These are phyloP conservation scores for Pseudopleuronectes americanus DNA, from an alignment of 2,797 vertebrate genomes.

Conservation along the genomic window DNA sequence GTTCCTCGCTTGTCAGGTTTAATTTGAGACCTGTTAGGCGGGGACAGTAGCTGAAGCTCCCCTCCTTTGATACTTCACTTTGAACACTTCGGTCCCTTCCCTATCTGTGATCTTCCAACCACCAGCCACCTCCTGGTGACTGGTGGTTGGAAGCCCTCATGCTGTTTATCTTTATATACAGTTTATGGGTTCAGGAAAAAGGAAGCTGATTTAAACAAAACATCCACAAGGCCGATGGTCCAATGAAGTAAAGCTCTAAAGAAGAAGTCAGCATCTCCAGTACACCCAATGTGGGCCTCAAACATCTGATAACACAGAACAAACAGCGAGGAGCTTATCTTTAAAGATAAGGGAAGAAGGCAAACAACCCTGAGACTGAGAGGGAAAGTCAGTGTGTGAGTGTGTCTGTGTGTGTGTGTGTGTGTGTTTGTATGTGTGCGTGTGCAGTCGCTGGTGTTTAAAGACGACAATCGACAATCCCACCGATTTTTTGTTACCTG, in stretches of 20 bases:
- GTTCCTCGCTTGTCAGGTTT: too few species aligned
- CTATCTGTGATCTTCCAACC: too few species aligned
- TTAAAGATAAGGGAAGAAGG: constrained; percentile 67
- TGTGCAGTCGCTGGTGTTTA: constrained; percentile 29
- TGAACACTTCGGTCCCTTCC: too few species aligned
- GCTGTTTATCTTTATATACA: too few species aligned
- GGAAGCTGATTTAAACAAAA: too few species aligned
- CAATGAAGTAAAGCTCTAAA: constrained; percentile 33
- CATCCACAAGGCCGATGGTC: constrained; percentile 7
- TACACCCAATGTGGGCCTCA: constrained; percentile 61
- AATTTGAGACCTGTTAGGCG: too few species aligned
- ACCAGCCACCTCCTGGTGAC: too few species aligned
- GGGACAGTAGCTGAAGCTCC: too few species aligned
- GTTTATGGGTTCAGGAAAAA: too few species aligned
- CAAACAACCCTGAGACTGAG: constrained; percentile 57
- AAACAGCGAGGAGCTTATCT: constrained; percentile 73
- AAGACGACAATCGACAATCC: constrained; percentile 30
- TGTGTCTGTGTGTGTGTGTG: constrained; percentile 19
- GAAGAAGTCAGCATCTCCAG: constrained; percentile 56
- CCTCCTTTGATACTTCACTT: too few species aligned
- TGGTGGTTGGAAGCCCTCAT: too few species aligned
- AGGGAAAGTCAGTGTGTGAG: constrained; percentile 11
- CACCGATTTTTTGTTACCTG: constrained; percentile 50
- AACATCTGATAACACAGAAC: constrained; percentile 71
- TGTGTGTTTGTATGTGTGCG: constrained; percentile 7